A percentile compares a stretch with the other conserved stretches of the same genome.
Conservation (phyloP, 2,113 vertebrate species). For the Proterorhinus semilunaris region DNA sequence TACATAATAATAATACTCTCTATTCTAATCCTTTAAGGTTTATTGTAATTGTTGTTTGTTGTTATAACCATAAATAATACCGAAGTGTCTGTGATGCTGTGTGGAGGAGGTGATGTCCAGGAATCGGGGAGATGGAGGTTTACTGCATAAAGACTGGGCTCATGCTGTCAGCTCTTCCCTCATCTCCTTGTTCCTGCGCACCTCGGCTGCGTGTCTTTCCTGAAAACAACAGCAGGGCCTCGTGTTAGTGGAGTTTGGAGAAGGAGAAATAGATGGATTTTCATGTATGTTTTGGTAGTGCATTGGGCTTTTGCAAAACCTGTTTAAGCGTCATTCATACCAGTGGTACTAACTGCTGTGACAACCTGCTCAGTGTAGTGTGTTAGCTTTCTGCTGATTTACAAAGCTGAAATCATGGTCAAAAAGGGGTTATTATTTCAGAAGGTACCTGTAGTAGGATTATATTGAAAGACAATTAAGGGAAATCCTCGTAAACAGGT, state of each 20-base stretch:
- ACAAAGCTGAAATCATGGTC: no score
- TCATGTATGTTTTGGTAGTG: no score
- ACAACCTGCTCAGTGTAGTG: no score
- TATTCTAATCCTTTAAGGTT: conserved; percentile 56
- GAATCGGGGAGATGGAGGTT: conserved; percentile 33
- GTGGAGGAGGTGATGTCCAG: conserved; percentile 57
- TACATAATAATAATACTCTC: conserved; percentile 54
- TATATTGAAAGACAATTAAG: no score
- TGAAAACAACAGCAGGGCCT: conserved; percentile 44
- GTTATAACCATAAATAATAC: conserved; percentile 66
- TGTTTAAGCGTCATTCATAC: no score
- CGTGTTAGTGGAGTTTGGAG: neutral
- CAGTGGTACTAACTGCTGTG: no score
- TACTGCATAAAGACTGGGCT: conserved; percentile 50
- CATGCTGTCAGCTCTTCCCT: conserved; percentile 83
- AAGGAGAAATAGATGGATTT: no score
- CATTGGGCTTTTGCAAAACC: no score
- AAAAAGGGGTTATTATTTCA: no score
- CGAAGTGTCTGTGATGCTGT: conserved; percentile 60
- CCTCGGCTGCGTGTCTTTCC: conserved; percentile 90
- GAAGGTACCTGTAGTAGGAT: no score
- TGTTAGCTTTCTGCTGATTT: no score
- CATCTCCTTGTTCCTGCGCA: conserved; percentile 97
- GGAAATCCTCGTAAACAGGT: no score
- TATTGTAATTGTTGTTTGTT: conserved; percentile 57